These are phyloP conservation scores for Panzeria rudis DNA, from an alignment of 2,888 invertebrate genomes.

Conservation along the genomic window DNA sequence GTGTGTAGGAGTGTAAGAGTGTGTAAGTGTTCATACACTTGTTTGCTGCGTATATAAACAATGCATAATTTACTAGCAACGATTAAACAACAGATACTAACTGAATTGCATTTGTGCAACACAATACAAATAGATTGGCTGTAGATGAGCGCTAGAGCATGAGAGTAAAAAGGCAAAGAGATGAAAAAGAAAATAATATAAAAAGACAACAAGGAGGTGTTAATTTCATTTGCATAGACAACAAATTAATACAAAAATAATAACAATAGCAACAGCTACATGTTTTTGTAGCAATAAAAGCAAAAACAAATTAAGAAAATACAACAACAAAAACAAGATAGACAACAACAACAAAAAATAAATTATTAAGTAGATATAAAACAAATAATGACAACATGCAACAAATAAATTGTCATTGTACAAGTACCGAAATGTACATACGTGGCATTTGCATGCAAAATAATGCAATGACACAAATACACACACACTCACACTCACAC, in stretches of 20 bases:
- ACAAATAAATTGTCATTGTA: conserved; percentile 66
- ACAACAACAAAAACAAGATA: not conserved
- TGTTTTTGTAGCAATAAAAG: conserved; percentile 1
- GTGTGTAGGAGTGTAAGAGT: not conserved
- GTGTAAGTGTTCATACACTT: conserved; percentile 24
- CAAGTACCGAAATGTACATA: conserved; percentile 40
- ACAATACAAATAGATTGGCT: not conserved
- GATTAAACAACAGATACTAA: conserved; percentile 68
- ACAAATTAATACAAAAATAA: conserved; percentile 62
- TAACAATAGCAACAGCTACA: conserved; percentile 29
- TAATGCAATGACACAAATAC: conserved; percentile 42
- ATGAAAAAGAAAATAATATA: conserved; percentile 9
- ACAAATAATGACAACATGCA: conserved; percentile 56
- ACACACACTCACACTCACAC: not conserved
- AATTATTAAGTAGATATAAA: conserved; percentile 21
- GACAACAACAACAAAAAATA: not conserved
- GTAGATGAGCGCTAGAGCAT: not conserved
- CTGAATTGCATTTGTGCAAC: conserved; percentile 2
- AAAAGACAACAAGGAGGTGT: conserved; percentile 60
- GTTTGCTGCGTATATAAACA: conserved; percentile 55
- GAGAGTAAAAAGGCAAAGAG: conserved; percentile 13
- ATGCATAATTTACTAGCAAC: conserved; percentile 66
- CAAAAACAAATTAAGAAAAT: not conserved
- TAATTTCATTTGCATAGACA: conserved; percentile 72
- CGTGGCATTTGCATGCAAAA: conserved; percentile 49